Percentiles rank a stretch among this genome's conserved stretches.
These are phyloP conservation scores for Colossoma macropomum DNA, from an alignment of 2,113 vertebrate species.

Conservation along the genomic window DNA sequence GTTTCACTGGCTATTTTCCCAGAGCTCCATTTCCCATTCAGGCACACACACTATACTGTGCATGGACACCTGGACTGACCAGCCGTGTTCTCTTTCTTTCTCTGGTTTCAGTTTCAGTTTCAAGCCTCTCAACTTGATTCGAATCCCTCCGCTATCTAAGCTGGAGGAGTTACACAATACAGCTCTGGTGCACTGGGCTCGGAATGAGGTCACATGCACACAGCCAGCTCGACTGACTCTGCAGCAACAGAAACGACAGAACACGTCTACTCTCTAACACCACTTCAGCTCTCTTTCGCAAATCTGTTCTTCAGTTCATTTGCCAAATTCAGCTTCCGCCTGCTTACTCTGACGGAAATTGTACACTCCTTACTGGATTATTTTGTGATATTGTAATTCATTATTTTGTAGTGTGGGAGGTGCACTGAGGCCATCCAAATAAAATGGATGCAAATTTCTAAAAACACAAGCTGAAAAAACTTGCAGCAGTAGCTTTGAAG, in stretches of 20 bases:
- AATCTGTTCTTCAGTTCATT: background rate
- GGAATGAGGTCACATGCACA: slow-evolving; percentile 34
- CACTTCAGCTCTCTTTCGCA: background rate
- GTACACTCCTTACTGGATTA: no score
- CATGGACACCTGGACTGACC: slow-evolving; percentile 48
- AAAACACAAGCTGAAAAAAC: no score
- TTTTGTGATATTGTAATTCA: no score
- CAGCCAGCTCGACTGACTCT: background rate
- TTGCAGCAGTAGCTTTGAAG: no score
- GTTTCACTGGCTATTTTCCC: slow-evolving; percentile 51
- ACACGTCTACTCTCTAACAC: background rate
- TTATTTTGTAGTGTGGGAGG: no score
- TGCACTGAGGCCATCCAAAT: no score
- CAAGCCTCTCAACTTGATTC: slow-evolving; percentile 43
- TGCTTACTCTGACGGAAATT: background rate
- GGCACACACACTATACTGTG: slow-evolving; percentile 39
- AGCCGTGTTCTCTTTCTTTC: slow-evolving; percentile 56
- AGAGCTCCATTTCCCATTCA: slow-evolving; percentile 54
- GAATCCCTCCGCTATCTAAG: slow-evolving; percentile 42
- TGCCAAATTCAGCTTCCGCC: background rate
- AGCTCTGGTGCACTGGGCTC: background rate
- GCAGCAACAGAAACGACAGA: background rate
- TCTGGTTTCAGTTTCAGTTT: slow-evolving; percentile 60
- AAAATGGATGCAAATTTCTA: no score
- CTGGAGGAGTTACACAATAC: slow-evolving; percentile 45